Percentiles rank a stretch among this genome's conserved stretches.
Evolutionary conservation across 2,113 vertebrate genomes (phyloP).

Genomic region (Pogona vitticeps): DNA sequence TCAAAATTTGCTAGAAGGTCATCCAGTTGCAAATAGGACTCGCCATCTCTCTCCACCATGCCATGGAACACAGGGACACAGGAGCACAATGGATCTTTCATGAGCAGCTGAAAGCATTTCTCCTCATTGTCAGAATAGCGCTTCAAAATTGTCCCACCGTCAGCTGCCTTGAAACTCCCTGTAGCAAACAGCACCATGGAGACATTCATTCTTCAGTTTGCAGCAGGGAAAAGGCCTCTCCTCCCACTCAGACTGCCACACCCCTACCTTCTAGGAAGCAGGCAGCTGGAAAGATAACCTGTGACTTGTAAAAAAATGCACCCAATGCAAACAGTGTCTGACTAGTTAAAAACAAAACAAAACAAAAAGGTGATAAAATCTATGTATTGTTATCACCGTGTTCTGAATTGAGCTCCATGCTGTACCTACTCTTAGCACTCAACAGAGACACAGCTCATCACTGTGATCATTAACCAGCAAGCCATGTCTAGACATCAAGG

Average conservation of each 20-base stretch:
- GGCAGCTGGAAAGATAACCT: slow-evolving; percentile 26
- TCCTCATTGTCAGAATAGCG: slow-evolving; percentile 92
- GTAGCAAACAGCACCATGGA: slow-evolving; percentile 30
- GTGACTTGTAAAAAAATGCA: slow-evolving; percentile 5
- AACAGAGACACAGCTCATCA: fast-evolving
- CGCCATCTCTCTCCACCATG: slow-evolving; percentile 89
- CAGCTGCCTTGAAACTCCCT: slow-evolving; percentile 96
- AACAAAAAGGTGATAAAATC: slow-evolving; percentile 56
- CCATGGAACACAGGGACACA: slow-evolving; percentile 91
- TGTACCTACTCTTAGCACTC: neutral
- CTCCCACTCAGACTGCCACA: slow-evolving; percentile 7
- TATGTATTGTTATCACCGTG: slow-evolving; percentile 35
- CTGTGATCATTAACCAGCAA: neutral
- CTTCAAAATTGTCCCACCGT: slow-evolving; percentile 92
- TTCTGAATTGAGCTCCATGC: slow-evolving; percentile 34
- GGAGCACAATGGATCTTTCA: slow-evolving; percentile 80
- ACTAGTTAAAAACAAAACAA: neutral
- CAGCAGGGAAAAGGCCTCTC: slow-evolving; percentile 8
- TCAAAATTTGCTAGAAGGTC: slow-evolving; percentile 91
- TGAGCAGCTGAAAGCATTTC: slow-evolving; percentile 87
- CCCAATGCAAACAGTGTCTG: slow-evolving; percentile 13
- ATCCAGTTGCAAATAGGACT: slow-evolving; percentile 90
- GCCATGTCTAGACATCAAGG: slow-evolving; percentile 23
- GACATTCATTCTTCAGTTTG: neutral
- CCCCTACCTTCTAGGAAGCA: slow-evolving; percentile 24